Percentiles rank a stretch among this genome's conserved stretches.
These are phyloP conservation scores for Actinostola sp. DNA, from an alignment of 92 coral and sea anemone species.

Conservation along the genomic window DNA sequence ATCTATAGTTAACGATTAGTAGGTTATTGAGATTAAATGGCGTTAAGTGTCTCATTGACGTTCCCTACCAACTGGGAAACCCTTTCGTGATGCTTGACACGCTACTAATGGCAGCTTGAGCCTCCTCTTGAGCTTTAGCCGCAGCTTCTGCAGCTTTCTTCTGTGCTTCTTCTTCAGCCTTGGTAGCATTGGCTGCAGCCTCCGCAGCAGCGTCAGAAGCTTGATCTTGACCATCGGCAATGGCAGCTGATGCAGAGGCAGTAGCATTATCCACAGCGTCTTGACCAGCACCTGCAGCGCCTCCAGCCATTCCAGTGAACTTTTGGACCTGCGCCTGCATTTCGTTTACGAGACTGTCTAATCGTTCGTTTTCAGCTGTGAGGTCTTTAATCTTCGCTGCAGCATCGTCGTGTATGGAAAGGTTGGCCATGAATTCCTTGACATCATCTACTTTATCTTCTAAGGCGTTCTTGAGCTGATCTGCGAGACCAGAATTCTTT, in stretches of 20 bases:
- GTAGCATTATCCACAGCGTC: slow-evolving; percentile 22
- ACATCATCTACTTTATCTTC: slow-evolving; percentile 30
- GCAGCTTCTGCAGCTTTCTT: slow-evolving; percentile 33
- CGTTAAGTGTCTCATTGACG: no score
- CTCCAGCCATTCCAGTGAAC: slow-evolving; percentile 15
- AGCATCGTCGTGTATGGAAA: slow-evolving; percentile 18
- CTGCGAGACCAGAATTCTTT: not conserved
- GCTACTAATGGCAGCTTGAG: no score
- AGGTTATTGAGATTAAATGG: no score
- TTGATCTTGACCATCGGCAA: slow-evolving; percentile 33
- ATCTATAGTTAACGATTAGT: no score
- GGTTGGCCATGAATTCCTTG: slow-evolving; percentile 30
- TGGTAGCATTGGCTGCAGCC: slow-evolving; percentile 9
- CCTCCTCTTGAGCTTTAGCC: not conserved
- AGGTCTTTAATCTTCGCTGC: slow-evolving; percentile 22
- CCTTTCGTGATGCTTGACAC: not conserved
- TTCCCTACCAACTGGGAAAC: not conserved
- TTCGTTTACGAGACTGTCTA: slow-evolving; percentile 4
- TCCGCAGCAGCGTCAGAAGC: slow-evolving; percentile 28
- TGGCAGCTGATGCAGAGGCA: slow-evolving; percentile 12
- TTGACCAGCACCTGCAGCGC: slow-evolving; percentile 14
- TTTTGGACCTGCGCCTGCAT: slow-evolving; percentile 7
- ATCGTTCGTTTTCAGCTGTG: slow-evolving; percentile 23
- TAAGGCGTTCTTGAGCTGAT: slow-evolving; percentile 10
- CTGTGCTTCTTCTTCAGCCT: slow-evolving; percentile 19